Evolutionary conservation across 2,113 vertebrate species (phyloP), one percentile per base, ranked within the genome.

Genomic region (Xiphias gladius): DNA sequence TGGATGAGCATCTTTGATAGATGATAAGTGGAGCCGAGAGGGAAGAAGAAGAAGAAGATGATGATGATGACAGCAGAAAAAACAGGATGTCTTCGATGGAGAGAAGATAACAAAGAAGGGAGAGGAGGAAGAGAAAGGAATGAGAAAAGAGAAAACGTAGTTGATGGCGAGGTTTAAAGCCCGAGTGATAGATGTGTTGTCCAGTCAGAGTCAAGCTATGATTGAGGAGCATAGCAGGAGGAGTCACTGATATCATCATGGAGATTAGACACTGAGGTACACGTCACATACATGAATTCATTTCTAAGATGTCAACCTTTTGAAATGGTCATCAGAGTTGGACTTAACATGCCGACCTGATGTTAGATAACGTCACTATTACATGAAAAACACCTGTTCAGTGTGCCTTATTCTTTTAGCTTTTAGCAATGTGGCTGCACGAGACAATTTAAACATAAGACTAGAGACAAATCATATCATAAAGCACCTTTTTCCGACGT

Each of bases 321-420:
- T 32, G 4, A 48, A 46, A 62, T 22, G 20, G 30, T 75, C 26
- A 13, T 58, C 12, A 50, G n/a, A 69, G 13, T 7, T 28, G 46
- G 58, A 80, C 41, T 13, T 71, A 37, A 39, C 0, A 41, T 19
- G 61, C 14, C 30, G 0, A 12, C 67, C 9, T 9, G 24, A 52
- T 35, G 30, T 76, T 41, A 14, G 16, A 28, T 24, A 52, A 67
- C 2, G 6, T 43, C 76, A 24, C 19, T 55, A 35, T 28, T 0
- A n/a, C 84, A 73, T 76, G 2, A 9, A 55, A 35, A 35, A 3
- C 24, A n/a, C 80, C 14, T 69, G 76, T 78, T 84, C 69, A 67
- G 74, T 59, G 88, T 91, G 88, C 86, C 88, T 90, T 88, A 74
- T 12, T n/a, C 37, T 63, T 62, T 65, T 16, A 73, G 35, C 66